Conservation (phyloP, 2,113 vertebrate genomes). For the Scopus umbretta region DNA sequence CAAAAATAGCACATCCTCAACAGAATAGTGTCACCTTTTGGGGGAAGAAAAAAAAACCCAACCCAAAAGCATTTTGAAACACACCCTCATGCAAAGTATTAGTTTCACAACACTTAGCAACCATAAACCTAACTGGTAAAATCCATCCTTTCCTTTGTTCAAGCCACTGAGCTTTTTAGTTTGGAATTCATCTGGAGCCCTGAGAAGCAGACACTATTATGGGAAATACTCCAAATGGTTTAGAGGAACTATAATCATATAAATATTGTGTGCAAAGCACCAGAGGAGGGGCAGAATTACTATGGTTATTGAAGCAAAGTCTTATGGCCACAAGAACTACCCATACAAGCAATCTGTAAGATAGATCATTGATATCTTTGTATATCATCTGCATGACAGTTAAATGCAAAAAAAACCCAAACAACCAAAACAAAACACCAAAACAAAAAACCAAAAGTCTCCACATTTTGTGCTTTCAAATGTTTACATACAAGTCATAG, state of each 20-base stretch:
- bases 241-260: neutral
- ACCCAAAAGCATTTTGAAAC: neutral
- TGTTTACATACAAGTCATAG: neutral
- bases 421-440: too few species aligned
- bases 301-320: neutral
- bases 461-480: neutral
- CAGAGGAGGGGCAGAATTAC: neutral
- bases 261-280: neutral
- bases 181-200: neutral
- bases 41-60: neutral
- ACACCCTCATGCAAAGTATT: neutral
- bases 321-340: neutral
- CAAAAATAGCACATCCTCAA: neutral
- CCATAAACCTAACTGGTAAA: neutral
- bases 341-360: neutral
- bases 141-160: neutral
- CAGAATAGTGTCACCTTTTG: neutral
- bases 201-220: neutral
- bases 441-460: too few species aligned
- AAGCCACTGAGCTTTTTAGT: neutral
- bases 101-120: neutral
- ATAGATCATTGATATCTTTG: neutral
- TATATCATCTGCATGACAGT: neutral
- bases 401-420: neutral
- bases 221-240: neutral